Evolutionary conservation across 30 jellyfish, hydroid and myxozoan species (phyloP), one percentile per base, ranked within the genome.

Genomic region (Hydractinia symbiolongicarpus): DNA sequence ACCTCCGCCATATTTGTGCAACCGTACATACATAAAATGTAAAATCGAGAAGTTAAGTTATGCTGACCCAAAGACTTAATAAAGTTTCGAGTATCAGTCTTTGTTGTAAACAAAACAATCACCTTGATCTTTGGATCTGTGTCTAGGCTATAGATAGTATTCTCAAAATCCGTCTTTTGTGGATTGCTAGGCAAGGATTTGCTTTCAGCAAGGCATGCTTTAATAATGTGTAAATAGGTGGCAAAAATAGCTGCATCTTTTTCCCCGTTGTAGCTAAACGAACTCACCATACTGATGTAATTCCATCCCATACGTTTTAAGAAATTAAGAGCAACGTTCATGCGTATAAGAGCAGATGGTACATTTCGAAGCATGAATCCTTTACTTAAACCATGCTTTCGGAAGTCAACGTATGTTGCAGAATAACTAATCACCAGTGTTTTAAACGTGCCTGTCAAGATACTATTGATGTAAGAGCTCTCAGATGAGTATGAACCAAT

Each of bases 181-280:
- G 44, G 44, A 30, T 30, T 30, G 44, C 44, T 30, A 30, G 44
- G 44, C 44, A 88, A 53, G 66, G 54, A 67, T 4, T 66, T 52
- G 14, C 85, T 83, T 49, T 61, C 66, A 40, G 88, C 88, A 4
- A 89, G 67, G 67, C 96, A 89, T 5, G 44, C 61, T 15, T 75
- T 66, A 4, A 53, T 30, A 13, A 49, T 55, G 7, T 15, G 50
- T 15, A 74, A 20, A 40, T 20, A 51, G 60, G 21, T 9, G 9
- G 79, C 52, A 53, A 89, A 71, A 64, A 10, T 57, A 8, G 73
- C 88, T 56, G 86, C 57, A 11, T 81, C 95, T 4, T 85, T 72
- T 72, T 89, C 87, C 14, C 96, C 95, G 62, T 81, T 74, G n/a
- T 61, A 66, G 1, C 93, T 95, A 68, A 78, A 79, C 72, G 96